Evolutionary conservation across 1,140 invertebrate species (phyloP).

Genomic region (Cylas formicarius): DNA sequence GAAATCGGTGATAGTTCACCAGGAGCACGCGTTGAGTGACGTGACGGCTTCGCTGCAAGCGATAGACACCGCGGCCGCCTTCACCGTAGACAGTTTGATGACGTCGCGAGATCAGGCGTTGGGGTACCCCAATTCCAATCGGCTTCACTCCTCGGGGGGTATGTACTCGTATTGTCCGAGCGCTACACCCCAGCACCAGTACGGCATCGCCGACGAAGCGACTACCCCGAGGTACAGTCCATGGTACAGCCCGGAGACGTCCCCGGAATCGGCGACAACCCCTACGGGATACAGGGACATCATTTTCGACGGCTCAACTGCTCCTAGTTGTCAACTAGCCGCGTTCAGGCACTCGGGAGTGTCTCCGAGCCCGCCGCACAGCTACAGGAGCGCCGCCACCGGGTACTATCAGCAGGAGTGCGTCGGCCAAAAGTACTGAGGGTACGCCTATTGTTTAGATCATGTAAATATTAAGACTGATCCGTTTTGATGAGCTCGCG

Average conservation of each 20-base stretch:
- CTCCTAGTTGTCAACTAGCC: slow-evolving; percentile 50
- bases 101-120: slow-evolving; percentile 36
- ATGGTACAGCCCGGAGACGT: slow-evolving; percentile 48
- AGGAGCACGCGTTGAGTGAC: slow-evolving; percentile 45
- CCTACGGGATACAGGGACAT: slow-evolving; percentile 38
- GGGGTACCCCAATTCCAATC: slow-evolving; percentile 44
- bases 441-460: slow-evolving; percentile 27
- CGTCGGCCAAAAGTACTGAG: slow-evolving; percentile 40
- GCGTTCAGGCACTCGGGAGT: slow-evolving; percentile 51
- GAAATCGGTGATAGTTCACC: slow-evolving; percentile 42
- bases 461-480: slow-evolving; percentile 35
- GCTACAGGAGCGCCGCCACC: slow-evolving; percentile 45
- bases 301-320: slow-evolving; percentile 38
- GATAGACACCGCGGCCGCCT: slow-evolving; percentile 42
- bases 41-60: slow-evolving; percentile 44
- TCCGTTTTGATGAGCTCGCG: slow-evolving; percentile 20
- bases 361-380: slow-evolving; percentile 48
- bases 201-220: slow-evolving; percentile 48
- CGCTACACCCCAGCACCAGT: slow-evolving; percentile 48
- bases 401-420: slow-evolving; percentile 49
- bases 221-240: slow-evolving; percentile 46
- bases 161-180: slow-evolving; percentile 40
- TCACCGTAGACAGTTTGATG: slow-evolving; percentile 51
- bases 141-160: slow-evolving; percentile 45
- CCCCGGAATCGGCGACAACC: slow-evolving; percentile 48